Evolutionary conservation across 2,113 vertebrate species (phyloP).

Genomic region (Tretioscincus oriximinensis): DNA sequence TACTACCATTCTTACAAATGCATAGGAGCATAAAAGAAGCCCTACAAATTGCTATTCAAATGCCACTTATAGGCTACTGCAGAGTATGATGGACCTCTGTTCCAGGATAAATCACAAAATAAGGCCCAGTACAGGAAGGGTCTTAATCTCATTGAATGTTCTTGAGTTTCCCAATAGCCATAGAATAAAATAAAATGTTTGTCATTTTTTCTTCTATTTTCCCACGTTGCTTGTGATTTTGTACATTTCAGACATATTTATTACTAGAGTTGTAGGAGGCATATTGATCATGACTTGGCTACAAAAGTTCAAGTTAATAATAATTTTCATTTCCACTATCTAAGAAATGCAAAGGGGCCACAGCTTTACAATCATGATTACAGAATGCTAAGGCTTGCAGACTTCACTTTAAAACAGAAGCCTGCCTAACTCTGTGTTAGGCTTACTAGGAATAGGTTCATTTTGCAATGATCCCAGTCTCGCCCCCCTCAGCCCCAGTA

Average conservation of each 20-base stretch:
- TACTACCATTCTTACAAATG: no score
- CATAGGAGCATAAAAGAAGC: no score
- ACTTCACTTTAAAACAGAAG: not conserved
- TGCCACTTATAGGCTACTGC: no score
- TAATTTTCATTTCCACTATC: not conserved
- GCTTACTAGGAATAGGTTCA: not conserved
- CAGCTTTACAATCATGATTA: not conserved
- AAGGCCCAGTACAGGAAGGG: no score
- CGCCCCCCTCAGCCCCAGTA: not conserved
- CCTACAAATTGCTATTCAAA: no score
- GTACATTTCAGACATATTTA: not conserved
- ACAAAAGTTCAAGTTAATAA: not conserved
- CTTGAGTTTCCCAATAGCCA: not conserved
- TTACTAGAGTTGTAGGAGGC: not conserved
- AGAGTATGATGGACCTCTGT: no score
- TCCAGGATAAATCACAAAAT: no score
- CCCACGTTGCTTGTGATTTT: not conserved
- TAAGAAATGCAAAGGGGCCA: not conserved
- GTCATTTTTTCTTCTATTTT: not conserved
- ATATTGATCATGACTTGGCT: not conserved
- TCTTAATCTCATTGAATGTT: not conserved
- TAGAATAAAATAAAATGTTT: not conserved
- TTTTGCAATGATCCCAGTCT: not conserved
- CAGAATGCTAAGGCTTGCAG: not conserved
- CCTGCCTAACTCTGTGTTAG: not conserved